These are phyloP conservation scores for Larimichthys polyactis DNA, from an alignment of 2,113 vertebrate genomes.

Conservation along the genomic window DNA sequence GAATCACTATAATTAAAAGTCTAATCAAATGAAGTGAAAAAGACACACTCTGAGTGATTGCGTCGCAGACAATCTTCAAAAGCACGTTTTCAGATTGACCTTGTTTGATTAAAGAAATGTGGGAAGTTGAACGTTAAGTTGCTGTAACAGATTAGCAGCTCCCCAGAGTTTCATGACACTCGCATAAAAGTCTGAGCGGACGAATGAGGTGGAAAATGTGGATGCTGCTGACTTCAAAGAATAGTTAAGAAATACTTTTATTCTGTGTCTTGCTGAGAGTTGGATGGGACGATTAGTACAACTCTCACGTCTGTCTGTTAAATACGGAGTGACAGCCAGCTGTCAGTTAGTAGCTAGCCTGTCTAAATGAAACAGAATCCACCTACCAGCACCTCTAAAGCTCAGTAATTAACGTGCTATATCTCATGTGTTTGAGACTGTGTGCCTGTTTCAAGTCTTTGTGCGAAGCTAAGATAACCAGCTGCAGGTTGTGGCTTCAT, in stretches of 20 bases:
- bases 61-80: not conserved
- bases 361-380: not conserved
- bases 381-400: not conserved
- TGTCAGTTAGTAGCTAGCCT: not conserved
- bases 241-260: not conserved
- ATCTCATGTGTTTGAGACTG: not conserved
- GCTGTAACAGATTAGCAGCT: not conserved
- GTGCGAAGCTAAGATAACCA: not conserved
- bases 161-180: not conserved
- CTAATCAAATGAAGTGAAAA: constrained; percentile 21
- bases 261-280: not conserved
- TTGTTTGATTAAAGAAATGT: not conserved
- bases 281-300: not conserved
- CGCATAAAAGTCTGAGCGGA: not conserved
- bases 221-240: not conserved
- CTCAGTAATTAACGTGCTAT: not conserved
- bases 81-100: not conserved
- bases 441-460: not conserved
- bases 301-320: not conserved
- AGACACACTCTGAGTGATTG: not conserved
- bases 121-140: not conserved
- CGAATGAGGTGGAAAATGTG: not conserved
- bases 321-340: not conserved
- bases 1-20: constrained; percentile 44
- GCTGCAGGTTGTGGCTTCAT: not conserved